phyloP scores from a whole-genome alignment of 1,140 invertebrate genomes.

The Solenopsis fugax region DNA sequence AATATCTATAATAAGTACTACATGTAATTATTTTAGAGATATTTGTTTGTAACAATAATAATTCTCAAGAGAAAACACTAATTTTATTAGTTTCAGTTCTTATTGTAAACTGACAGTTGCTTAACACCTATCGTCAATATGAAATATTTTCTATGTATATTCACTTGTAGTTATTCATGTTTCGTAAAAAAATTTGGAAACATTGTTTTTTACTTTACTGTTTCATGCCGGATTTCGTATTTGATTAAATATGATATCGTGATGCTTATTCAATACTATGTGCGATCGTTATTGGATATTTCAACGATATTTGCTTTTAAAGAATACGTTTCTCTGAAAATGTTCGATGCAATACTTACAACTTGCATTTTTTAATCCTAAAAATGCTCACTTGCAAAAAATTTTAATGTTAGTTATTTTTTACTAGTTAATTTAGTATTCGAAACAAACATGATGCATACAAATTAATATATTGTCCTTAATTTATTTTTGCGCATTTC shows the following conservation, averaged over 20 bases:
- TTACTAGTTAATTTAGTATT: neutral
- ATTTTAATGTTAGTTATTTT: neutral
- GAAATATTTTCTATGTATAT: too few relatives aligned
- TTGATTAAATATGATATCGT: slow-evolving; percentile 29
- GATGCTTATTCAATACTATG: neutral
- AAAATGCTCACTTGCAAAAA: too few relatives aligned
- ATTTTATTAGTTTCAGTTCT: too few relatives aligned
- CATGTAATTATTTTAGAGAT: too few relatives aligned
- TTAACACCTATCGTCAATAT: too few relatives aligned
- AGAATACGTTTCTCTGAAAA: neutral
- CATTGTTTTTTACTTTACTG: neutral
- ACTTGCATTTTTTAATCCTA: neutral
- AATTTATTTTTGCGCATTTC: neutral
- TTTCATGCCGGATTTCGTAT: slow-evolving; percentile 24
- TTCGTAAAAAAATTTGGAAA: slow-evolving; percentile 15
- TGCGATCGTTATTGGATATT: slow-evolving; percentile 8
- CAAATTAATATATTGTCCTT: slow-evolving; percentile 2
- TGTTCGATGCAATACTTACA: neutral
- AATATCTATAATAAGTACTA: too few relatives aligned
- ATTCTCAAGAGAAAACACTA: too few relatives aligned
- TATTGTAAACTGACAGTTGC: too few relatives aligned
- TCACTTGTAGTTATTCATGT: neutral
- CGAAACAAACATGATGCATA: neutral
- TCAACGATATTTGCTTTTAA: slow-evolving; percentile 30
- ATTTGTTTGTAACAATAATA: too few relatives aligned